A percentile compares a stretch with the other conserved stretches of the same genome.
phyloP scores from a whole-genome alignment of 2,888 invertebrate species.

The Nomada fucata region DNA sequence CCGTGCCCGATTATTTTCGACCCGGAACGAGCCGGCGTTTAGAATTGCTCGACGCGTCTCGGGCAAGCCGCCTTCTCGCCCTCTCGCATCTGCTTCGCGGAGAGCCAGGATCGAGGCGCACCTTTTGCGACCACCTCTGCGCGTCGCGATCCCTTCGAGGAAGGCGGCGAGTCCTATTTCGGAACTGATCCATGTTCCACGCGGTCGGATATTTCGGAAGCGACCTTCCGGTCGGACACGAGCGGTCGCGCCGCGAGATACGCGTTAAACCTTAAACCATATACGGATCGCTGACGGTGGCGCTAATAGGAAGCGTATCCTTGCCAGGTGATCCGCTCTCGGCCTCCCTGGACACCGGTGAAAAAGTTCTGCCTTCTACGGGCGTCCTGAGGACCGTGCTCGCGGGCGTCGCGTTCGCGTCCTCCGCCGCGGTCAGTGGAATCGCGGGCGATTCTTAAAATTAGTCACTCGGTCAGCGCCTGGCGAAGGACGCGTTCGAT shows the following conservation, averaged over 20 bases:
- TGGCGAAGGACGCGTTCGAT: conserved; percentile 64
- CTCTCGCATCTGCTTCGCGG: conserved; percentile 30
- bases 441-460: conserved; percentile 64
- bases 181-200: not conserved
- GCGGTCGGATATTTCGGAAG: conserved; percentile 74
- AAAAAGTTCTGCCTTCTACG: conserved; percentile 79
- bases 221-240: conserved; percentile 69
- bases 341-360: conserved; percentile 76
- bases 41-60: conserved; percentile 72
- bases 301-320: conserved; percentile 78
- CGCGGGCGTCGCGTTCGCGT: conserved; percentile 39
- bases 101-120: not conserved
- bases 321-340: conserved; percentile 73
- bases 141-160: not conserved
- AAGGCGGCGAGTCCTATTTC: conserved; percentile 21
- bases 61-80: conserved; percentile 36
- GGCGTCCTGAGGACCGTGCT: conserved; percentile 77
- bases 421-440: conserved; percentile 58
- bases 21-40: conserved; percentile 77
- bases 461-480: conserved; percentile 67
- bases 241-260: conserved; percentile 71
- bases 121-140: too few relatives aligned
- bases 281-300: conserved; percentile 70
- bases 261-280: conserved; percentile 70
- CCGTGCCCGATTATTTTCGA: conserved; percentile 80